Evolutionary conservation across 2,113 vertebrate species (phyloP).

Genomic region (Pteruthius melanotis): DNA sequence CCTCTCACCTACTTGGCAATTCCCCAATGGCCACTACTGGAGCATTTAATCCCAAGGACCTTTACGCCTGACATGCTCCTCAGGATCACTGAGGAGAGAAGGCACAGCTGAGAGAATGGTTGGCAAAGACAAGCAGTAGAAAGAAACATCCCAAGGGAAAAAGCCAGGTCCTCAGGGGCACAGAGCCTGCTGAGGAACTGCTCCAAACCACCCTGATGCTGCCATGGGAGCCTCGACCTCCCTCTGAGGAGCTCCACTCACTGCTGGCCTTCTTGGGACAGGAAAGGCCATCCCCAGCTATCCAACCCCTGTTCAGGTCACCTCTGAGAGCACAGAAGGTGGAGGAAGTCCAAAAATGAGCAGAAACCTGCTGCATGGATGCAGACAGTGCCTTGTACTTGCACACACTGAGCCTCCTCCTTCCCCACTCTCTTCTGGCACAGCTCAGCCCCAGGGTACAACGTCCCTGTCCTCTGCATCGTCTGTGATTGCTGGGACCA

Average conservation of each 20-base stretch:
- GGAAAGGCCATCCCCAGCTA: not conserved
- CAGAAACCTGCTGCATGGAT: not conserved
- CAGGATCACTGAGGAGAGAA: not conserved
- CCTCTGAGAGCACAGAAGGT: not conserved
- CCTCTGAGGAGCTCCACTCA: not conserved
- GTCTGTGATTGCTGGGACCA: not conserved
- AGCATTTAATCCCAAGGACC: not conserved
- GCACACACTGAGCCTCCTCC: not conserved
- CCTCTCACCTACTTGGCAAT: not conserved
- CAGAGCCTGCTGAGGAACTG: not conserved
- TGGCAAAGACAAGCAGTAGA: not conserved
- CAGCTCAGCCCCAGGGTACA: not conserved
- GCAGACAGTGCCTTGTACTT: fast-evolving
- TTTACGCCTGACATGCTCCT: not conserved
- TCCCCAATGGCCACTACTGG: not conserved
- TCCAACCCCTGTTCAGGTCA: not conserved
- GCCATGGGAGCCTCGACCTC: not conserved
- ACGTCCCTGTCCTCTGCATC: not conserved
- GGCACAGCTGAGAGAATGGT: not conserved
- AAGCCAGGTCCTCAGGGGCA: not conserved
- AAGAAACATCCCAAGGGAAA: not conserved
- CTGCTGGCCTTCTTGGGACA: not conserved
- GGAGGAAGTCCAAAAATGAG: not conserved
- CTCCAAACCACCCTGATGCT: not conserved
- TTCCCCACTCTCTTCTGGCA: not conserved